Conservation (phyloP, 1,140 invertebrate genomes). For the Drosophila ercepeae region DNA sequence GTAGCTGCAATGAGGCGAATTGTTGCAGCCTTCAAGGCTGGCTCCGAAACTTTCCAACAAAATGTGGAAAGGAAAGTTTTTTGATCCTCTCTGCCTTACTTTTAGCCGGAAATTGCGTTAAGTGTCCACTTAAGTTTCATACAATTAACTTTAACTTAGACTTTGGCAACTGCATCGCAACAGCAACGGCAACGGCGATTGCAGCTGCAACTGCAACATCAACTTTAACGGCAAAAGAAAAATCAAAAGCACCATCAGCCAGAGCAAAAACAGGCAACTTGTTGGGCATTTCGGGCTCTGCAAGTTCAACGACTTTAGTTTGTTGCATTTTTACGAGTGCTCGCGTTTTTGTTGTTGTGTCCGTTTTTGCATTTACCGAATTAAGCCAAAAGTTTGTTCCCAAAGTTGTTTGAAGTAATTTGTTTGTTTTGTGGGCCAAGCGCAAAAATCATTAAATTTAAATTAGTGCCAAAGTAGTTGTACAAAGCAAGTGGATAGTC, state of each 20-base stretch:
- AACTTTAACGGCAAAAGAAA: constrained; percentile 26
- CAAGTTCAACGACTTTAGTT: constrained; percentile 53
- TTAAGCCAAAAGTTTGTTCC: constrained; percentile 45
- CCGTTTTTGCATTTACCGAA: constrained; percentile 25
- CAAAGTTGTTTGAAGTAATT: constrained; percentile 48
- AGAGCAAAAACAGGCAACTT: constrained; percentile 32
- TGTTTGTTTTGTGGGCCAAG: constrained; percentile 38
- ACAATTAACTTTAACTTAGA: constrained; percentile 71
- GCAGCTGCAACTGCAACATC: constrained; percentile 24
- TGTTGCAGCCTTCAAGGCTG: constrained; percentile 30
- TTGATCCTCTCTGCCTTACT: constrained; percentile 48
- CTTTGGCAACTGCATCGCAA: constrained; percentile 54
- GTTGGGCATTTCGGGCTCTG: constrained; percentile 33
- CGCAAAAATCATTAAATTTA: constrained; percentile 53
- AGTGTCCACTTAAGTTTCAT: constrained; percentile 72
- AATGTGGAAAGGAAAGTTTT: constrained; percentile 53
- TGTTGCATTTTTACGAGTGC: constrained; percentile 40
- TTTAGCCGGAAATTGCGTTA: constrained; percentile 66
- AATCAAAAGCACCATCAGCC: constrained; percentile 16
- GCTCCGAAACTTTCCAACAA: constrained; percentile 45
- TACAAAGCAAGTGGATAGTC: constrained; percentile 29
- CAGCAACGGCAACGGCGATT: constrained; percentile 13
- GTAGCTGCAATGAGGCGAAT: constrained; percentile 16
- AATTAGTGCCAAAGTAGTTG: constrained; percentile 51
- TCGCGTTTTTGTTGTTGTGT: constrained; percentile 9